These are phyloP conservation scores for Anthonomus grandis DNA, from an alignment of 1,140 invertebrate species.

Conservation along the genomic window DNA sequence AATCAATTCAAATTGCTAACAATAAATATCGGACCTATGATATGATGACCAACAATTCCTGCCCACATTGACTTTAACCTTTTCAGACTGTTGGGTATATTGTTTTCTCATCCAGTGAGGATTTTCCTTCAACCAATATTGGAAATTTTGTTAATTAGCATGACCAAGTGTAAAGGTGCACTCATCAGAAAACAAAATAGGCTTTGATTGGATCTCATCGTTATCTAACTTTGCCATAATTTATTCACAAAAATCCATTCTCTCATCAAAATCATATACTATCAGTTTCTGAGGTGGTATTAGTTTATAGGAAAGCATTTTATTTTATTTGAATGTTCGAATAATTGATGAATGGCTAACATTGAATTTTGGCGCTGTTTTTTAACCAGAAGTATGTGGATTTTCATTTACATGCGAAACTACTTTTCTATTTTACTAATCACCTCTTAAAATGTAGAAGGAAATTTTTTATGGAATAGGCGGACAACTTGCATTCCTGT, in stretches of 20 bases:
- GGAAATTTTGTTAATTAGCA: too few species aligned
- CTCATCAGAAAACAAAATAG: background rate
- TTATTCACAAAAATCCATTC: background rate
- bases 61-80: too few species aligned
- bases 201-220: background rate
- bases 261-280: background rate
- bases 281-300: background rate
- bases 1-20: too few species aligned
- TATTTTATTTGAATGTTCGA: background rate
- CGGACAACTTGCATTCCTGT: too few species aligned
- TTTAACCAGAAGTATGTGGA: background rate
- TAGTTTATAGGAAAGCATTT: background rate
- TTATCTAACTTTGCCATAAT: background rate
- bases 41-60: too few species aligned
- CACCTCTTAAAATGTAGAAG: too few species aligned
- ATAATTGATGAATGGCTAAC: background rate
- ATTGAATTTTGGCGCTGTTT: background rate
- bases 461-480: too few species aligned
- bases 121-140: background rate
- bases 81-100: background rate
- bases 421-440: too few species aligned
- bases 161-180: background rate
- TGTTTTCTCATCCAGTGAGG: background rate
- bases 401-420: too few species aligned
- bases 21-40: too few species aligned